Evolutionary conservation across 2,888 invertebrate genomes (phyloP).

Genomic region (Ichneumoninae sp.): DNA sequence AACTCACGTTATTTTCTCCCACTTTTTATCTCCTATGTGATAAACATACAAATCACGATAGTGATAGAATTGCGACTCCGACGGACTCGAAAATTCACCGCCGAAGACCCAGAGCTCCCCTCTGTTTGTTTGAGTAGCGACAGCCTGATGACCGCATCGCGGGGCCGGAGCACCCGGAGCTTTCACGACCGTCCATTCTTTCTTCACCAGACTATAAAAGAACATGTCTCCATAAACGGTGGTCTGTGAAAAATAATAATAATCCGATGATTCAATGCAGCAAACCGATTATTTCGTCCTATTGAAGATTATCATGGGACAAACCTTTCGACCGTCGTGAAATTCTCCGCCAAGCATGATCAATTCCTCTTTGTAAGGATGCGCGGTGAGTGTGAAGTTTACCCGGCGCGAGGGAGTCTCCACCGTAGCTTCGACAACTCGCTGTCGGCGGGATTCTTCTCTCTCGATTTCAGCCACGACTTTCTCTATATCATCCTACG

Average conservation of each 20-base stretch:
- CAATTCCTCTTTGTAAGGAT: constrained; percentile 94
- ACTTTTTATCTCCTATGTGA: constrained; percentile 90
- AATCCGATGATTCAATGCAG: not conserved
- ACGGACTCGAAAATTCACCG: constrained; percentile 96
- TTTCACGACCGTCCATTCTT: constrained; percentile 92
- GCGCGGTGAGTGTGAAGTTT: constrained; percentile 92
- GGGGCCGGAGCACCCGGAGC: constrained; percentile 95
- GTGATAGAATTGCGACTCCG: constrained; percentile 96
- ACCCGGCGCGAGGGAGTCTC: constrained; percentile 90
- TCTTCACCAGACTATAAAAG: constrained; percentile 92
- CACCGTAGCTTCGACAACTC: constrained; percentile 88
- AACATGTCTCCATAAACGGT: constrained; percentile 93
- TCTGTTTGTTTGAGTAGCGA: constrained; percentile 89
- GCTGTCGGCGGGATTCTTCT: constrained; percentile 89
- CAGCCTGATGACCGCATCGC: constrained; percentile 95
- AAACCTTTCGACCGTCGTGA: constrained; percentile 93
- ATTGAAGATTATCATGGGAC: constrained; percentile 2
- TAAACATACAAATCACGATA: constrained; percentile 96
- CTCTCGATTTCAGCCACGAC: constrained; percentile 92
- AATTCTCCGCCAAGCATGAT: constrained; percentile 97
- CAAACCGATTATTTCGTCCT: not conserved
- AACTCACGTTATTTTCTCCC: constrained; percentile 90
- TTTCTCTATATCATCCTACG: constrained; percentile 92
- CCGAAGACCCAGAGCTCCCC: constrained; percentile 94
- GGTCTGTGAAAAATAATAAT: constrained; percentile 86